A percentile compares a stretch with the other conserved stretches of the same genome.
Conservation (phyloP, 2,113 vertebrate genomes). For the Chloropsis hardwickii region DNA sequence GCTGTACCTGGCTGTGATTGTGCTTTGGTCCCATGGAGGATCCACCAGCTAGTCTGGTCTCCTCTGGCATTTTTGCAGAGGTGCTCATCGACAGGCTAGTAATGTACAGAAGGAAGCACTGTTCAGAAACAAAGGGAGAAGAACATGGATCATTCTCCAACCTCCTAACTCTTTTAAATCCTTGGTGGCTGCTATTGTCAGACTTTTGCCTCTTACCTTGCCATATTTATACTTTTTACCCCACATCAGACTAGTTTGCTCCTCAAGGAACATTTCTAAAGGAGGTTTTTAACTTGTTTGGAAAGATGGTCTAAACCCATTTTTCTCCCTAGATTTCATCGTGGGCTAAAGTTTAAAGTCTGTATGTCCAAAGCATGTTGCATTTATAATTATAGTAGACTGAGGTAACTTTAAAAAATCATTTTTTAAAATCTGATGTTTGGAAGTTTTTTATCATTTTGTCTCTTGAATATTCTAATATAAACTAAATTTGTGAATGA, state of each 20-base stretch:
- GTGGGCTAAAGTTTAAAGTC: neutral
- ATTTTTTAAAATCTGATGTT: slow-evolving; percentile 12
- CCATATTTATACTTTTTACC: neutral
- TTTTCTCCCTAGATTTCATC: neutral
- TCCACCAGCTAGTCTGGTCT: neutral
- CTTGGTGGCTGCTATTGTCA: neutral
- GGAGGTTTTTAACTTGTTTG: neutral
- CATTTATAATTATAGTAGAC: neutral
- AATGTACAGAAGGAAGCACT: neutral
- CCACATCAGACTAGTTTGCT: neutral
- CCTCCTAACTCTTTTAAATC: neutral
- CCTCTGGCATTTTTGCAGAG: neutral
- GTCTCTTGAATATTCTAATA: slow-evolving; percentile 11
- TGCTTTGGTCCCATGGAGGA: neutral
- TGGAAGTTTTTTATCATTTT: slow-evolving; percentile 27
- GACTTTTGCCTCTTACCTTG: neutral
- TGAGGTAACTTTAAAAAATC: neutral
- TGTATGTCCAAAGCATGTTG: slow-evolving; percentile 40
- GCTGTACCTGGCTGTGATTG: neutral
- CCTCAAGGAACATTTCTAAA: neutral
- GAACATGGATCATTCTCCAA: neutral
- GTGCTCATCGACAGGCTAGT: neutral
- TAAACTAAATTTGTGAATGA: neutral
- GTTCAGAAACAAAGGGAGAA: neutral
- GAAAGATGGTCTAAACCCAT: neutral